Evolutionary conservation across 2,888 invertebrate species (phyloP), one percentile per base, ranked within the genome.

Genomic region (Drepanosiphum platanoidis): DNA sequence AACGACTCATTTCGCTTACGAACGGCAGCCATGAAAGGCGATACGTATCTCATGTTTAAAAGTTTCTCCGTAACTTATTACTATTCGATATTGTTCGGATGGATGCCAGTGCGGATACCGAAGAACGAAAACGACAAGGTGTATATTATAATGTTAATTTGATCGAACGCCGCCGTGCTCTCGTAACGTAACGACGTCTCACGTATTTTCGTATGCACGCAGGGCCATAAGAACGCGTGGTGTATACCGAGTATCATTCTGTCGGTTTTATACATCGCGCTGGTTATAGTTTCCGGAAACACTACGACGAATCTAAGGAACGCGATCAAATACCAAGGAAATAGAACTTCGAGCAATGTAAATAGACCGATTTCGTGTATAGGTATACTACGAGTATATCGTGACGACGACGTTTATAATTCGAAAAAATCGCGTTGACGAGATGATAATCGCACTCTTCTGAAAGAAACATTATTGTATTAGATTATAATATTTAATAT

Each of bases 321-420:
- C n/a, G 64, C 72, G 27, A 86, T 86, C 22, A 87, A 86, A 64
- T 87, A 82, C 83, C 86, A 86, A 75, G 87, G 87, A n/a, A 86
- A 86, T 30, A 66, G 68, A 36, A 75, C 75, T 52, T 75, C 30
- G 3, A 77, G 83, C 36, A 84, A 84, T 34, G 83, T 84, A 68
- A 36, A 22, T 39, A 68, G 2, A 71, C 1, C n/a, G n/a, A n/a
- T 68, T 52, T 52, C 27, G 22, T 61, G n/a, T n/a, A n/a, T n/a
- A n/a, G n/a, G n/a, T n/a, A n/a, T n/a, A n/a, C n/a, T n/a, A n/a
- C n/a, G n/a, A n/a, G n/a, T n/a, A n/a, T n/a, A n/a, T n/a, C n/a
- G n/a, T n/a, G n/a, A n/a, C 7, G 42, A 42, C 42, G 42, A 39
- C 15, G 42, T 30, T n/a, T 0, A n/a, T 58, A n/a, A n/a, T 3